phyloP scores from a whole-genome alignment of 1,140 invertebrate genomes.

The Drosophila athabasca region DNA sequence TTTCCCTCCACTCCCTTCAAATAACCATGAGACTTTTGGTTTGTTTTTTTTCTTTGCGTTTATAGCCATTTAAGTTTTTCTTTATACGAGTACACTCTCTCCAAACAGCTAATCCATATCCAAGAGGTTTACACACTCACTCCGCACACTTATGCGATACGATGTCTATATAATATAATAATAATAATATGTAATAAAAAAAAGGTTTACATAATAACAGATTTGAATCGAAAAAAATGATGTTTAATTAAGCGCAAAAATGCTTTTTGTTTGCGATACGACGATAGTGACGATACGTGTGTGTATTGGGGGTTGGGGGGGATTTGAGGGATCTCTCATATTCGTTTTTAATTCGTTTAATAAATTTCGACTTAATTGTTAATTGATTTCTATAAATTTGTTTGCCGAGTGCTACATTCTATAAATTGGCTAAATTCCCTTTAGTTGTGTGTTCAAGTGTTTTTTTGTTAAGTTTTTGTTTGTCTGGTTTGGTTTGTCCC shows the following conservation, averaged over 20 bases:
- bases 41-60: conserved; percentile 29
- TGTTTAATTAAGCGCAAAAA: conserved; percentile 63
- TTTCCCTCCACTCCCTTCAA: conserved; percentile 13
- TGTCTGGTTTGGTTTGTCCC: too few relatives aligned
- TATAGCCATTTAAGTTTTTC: conserved; percentile 41
- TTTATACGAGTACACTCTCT: conserved; percentile 22
- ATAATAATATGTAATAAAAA: conserved; percentile 50
- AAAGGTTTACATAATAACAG: conserved; percentile 59
- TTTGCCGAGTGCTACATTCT: conserved; percentile 60
- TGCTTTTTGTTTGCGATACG: conserved; percentile 44
- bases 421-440: conserved; percentile 75
- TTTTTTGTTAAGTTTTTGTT: too few relatives aligned
- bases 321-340: conserved; percentile 25
- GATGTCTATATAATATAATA: conserved; percentile 53
- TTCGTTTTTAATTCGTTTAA: conserved; percentile 51
- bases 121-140: conserved; percentile 59
- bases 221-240: conserved; percentile 71
- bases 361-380: conserved; percentile 53
- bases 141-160: conserved; percentile 48
- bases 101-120: conserved; percentile 57
- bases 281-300: neutral
- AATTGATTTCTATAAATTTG: conserved; percentile 59
- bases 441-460: conserved; percentile 25
- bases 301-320: conserved; percentile 20
- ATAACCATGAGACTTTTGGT: conserved; percentile 24